Percentiles rank a stretch among this genome's conserved stretches.
phyloP scores from a whole-genome alignment of 2,113 vertebrate genomes.

The Eurypyga helias region DNA sequence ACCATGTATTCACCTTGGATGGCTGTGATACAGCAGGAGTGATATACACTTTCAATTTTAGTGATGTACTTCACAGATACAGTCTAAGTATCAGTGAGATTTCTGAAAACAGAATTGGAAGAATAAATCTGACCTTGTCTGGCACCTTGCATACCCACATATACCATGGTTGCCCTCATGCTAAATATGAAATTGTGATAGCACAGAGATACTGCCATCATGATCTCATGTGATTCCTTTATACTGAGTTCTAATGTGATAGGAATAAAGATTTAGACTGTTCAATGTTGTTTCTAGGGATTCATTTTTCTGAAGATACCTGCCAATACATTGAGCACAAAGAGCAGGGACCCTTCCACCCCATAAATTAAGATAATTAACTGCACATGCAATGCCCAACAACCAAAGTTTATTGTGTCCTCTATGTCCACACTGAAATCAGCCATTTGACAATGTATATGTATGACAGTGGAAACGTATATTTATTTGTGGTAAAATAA shows the following conservation, averaged over 20 bases:
- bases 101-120: background rate
- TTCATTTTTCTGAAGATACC: background rate
- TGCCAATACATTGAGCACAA: background rate
- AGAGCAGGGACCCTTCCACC: background rate
- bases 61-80: background rate
- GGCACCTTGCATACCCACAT: background rate
- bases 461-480: background rate
- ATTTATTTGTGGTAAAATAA: background rate
- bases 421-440: background rate
- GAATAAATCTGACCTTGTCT: background rate
- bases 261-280: background rate
- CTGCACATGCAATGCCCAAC: background rate
- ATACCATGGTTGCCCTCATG: background rate
- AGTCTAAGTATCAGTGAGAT: background rate
- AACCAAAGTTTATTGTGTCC: background rate
- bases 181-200: background rate
- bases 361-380: background rate
- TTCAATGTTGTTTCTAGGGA: background rate
- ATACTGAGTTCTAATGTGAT: background rate
- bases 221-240: background rate
- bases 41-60: background rate
- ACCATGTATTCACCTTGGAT: background rate
- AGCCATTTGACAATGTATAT: background rate
- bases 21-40: background rate
- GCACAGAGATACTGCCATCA: too few relatives aligned